These are phyloP conservation scores for Cygnus olor DNA, from an alignment of 2,797 vertebrate species.

Conservation along the genomic window DNA sequence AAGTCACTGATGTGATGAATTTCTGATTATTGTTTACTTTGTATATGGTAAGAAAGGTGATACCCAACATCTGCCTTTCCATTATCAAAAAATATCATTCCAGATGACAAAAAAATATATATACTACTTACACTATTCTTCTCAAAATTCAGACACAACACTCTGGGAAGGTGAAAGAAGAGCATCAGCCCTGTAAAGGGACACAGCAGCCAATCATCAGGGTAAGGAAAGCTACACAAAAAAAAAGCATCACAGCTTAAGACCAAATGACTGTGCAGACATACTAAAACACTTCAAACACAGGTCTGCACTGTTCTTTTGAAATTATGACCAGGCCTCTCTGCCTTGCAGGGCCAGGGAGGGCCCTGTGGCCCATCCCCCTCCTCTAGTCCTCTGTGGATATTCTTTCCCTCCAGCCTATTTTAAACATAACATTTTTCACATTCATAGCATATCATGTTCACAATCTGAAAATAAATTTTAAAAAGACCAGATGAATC, in stretches of 20 bases:
- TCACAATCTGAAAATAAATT: not conserved
- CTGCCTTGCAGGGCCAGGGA: not conserved
- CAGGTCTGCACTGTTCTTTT: not conserved
- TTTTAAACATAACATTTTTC: not conserved
- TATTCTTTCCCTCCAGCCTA: not conserved
- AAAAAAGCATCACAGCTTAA: accelerated
- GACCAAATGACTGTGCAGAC: not conserved
- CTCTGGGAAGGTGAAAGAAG: not conserved
- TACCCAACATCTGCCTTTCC: not conserved
- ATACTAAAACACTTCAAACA: not conserved
- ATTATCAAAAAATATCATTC: not conserved
- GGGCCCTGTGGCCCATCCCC: accelerated
- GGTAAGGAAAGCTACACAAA: not conserved
- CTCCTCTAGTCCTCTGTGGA: not conserved
- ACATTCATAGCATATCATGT: accelerated
- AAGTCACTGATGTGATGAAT: not conserved
- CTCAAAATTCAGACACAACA: not conserved
- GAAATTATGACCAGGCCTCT: not conserved
- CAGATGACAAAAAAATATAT: not conserved
- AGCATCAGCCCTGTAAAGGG: not conserved
- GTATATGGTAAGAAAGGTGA: not conserved
- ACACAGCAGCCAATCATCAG: not conserved
- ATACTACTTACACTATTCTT: not conserved
- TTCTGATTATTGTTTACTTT: not conserved
- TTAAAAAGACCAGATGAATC: not conserved